These are phyloP conservation scores for Benthochromis sp. DNA, from an alignment of 2,113 vertebrate genomes.

Conservation along the genomic window DNA sequence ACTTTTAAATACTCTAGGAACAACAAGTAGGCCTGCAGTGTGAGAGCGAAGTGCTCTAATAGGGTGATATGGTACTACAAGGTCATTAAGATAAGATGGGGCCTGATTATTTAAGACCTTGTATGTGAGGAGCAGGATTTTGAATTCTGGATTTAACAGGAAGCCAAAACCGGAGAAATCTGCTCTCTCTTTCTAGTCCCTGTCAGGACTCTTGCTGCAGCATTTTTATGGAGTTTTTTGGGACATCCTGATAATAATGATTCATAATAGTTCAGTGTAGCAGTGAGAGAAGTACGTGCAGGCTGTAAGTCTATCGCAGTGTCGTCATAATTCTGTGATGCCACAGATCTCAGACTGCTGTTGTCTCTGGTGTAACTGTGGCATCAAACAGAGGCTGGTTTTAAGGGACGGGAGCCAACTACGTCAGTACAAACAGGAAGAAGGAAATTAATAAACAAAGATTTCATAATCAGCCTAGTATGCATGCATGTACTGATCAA, in stretches of 20 bases:
- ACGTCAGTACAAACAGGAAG: background rate
- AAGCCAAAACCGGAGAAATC: no score
- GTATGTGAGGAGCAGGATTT: no score
- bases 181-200: no score
- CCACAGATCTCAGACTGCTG: background rate
- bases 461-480: background rate
- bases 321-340: background rate
- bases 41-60: no score
- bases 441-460: background rate
- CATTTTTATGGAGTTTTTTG: background rate
- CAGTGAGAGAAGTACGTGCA: background rate
- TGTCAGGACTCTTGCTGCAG: background rate
- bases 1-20: no score
- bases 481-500: background rate
- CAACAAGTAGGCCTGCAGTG: no score
- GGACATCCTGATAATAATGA: background rate
- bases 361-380: background rate
- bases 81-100: no score
- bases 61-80: no score
- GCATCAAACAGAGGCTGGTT: background rate
- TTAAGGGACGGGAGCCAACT: background rate
- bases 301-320: background rate
- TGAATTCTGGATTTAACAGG: no score
- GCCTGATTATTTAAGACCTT: no score
- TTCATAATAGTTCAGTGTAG: rapidly evolving